Conservation (phyloP, 2,888 invertebrate species). For the Agonopterix heracliana region DNA sequence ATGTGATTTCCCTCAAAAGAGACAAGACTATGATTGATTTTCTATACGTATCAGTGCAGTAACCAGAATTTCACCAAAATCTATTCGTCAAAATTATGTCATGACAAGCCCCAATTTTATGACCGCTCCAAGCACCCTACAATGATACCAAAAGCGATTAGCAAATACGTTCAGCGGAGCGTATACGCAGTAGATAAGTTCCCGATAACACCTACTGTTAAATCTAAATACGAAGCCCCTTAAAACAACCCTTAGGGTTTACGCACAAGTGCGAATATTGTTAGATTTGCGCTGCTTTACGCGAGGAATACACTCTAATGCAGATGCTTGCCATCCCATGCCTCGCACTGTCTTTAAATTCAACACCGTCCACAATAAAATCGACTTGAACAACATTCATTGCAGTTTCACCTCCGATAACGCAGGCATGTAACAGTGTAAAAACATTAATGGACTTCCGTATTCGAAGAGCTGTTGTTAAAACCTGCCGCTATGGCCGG, state of each 20-base stretch:
- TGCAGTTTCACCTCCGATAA: constrained; percentile 37
- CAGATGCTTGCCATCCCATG: constrained; percentile 19
- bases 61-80: too few species aligned
- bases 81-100: background rate
- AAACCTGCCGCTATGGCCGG: constrained; percentile 13
- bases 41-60: too few species aligned
- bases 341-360: constrained; percentile 3
- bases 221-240: too few species aligned
- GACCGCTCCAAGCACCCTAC: background rate
- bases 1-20: too few species aligned
- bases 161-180: constrained; percentile 52
- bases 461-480: constrained; percentile 25
- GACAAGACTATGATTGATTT: too few species aligned
- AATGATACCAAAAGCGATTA: constrained; percentile 43
- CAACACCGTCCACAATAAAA: constrained; percentile 20
- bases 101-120: background rate
- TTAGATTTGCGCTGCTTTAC: too few species aligned
- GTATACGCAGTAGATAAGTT: constrained; percentile 43
- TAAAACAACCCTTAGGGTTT: too few species aligned
- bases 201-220: constrained; percentile 31
- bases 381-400: constrained; percentile 37
- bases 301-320: constrained; percentile 14
- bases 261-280: too few species aligned
- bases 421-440: constrained; percentile 32
- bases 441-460: constrained; percentile 57